phyloP scores from a whole-genome alignment of 2,797 vertebrate genomes.

The Denticeps clupeoides region DNA sequence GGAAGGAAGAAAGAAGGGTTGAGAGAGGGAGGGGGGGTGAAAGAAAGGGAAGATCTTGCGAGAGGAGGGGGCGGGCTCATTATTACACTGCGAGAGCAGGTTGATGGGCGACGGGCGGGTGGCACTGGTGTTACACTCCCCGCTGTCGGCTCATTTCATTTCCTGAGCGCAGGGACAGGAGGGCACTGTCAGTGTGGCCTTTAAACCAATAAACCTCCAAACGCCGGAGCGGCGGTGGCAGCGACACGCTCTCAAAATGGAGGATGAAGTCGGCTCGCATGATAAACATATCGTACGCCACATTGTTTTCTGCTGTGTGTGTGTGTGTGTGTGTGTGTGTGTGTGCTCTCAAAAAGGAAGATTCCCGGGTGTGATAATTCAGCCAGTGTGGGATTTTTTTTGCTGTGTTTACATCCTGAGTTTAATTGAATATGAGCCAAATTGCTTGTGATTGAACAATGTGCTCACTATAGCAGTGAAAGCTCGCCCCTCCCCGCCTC shows the following conservation, averaged over 20 bases:
- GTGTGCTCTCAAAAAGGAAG: too few relatives aligned
- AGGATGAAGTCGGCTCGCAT: not conserved
- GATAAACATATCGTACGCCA: constrained; percentile 23
- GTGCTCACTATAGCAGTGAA: not conserved
- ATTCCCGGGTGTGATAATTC: too few relatives aligned
- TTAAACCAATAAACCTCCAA: constrained; percentile 14
- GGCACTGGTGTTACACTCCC: constrained; percentile 10
- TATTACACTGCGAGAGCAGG: not conserved
- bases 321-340: constrained; percentile 15
- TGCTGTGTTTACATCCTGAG: constrained; percentile 28
- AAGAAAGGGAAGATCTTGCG: constrained; percentile 16
- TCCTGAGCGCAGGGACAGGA: constrained; percentile 10
- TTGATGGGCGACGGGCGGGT: not conserved
- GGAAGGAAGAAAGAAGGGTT: constrained; percentile 15
- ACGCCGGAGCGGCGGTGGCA: constrained; percentile 2
- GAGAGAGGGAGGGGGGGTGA: not conserved
- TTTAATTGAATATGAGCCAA: not conserved
- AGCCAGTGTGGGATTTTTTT: too few relatives aligned
- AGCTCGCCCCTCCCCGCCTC: constrained; percentile 33
- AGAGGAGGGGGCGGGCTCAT: constrained; percentile 26
- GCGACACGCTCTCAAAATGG: constrained; percentile 10
- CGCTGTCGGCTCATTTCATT: too few relatives aligned
- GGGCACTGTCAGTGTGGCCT: constrained; percentile 12
- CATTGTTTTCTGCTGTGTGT: constrained; percentile 20
- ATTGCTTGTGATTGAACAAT: constrained; percentile 3